Evolutionary conservation across 1,140 invertebrate species (phyloP), one percentile per base, ranked within the genome.

Genomic region (Tetramorium simillimum): DNA sequence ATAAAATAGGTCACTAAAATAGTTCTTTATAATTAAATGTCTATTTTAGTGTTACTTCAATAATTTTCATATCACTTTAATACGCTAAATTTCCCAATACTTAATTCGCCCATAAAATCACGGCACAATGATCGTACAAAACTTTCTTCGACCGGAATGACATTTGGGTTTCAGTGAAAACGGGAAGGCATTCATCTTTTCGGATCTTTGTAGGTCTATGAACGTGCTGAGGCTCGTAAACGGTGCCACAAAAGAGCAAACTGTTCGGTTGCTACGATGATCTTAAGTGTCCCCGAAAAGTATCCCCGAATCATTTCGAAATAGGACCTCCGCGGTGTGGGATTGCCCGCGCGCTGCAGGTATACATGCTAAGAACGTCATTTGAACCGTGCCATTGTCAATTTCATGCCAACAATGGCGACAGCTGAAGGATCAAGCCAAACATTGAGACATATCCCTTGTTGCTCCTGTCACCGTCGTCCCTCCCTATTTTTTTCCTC

Each of bases 391-490:
- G 82, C 91, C 89, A 93, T 94, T 95, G 93, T 94, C 89, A 63
- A 91, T 91, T 91, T 89, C 63, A 40, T 56, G 40, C 21, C 65
- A 51, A 95, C 93, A 95, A 95, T 94, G 91, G 92, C 73, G 91
- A 91, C 95, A 95, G 95, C 95, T 95, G 95, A 95, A 94, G 92
- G 92, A 92, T 92, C 89, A 91, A 84, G 91, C 90, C 93, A 95
- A 95, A 95, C 95, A 95, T 95, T 95, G 93, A 95, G 94, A 95
- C 94, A 91, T 93, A 92, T 93, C 92, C 82, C 86, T 93, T 94
- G 94, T 95, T 93, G 92, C 87, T 91, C 76, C 90, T 93, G 93
- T 94, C 94, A 94, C 91, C 90, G 89, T 86, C 63, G 92, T 76
- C 63, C 89, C 93, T 90, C 91, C 92, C 92, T 46, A 51, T 43